These are phyloP conservation scores for Neopelma chrysocephalum DNA, from an alignment of 2,797 vertebrate species.

Conservation along the genomic window DNA sequence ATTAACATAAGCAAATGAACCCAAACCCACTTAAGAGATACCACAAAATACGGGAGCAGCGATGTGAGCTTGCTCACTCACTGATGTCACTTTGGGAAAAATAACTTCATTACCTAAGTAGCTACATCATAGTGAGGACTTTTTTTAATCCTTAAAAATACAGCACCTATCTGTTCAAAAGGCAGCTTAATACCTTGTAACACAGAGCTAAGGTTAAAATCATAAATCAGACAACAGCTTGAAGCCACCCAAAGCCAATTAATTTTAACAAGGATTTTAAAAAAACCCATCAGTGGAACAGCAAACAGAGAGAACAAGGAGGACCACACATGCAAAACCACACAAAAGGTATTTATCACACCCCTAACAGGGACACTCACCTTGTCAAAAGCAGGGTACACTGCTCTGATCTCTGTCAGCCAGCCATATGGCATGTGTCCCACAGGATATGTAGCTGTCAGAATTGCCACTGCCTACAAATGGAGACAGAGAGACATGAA, in stretches of 20 bases:
- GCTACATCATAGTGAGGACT: neutral
- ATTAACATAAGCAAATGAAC: neutral
- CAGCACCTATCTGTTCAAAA: neutral
- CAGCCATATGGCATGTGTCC: constrained; percentile 99
- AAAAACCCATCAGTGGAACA: neutral
- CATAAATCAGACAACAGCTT: neutral
- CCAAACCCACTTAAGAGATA: neutral
- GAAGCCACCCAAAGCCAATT: neutral
- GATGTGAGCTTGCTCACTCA: neutral
- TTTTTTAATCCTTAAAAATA: neutral
- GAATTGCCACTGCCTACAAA: constrained; percentile 90
- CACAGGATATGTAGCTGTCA: constrained; percentile 97
- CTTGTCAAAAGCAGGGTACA: constrained; percentile 99
- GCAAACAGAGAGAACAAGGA: neutral
- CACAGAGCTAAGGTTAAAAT: constrained; percentile 4
- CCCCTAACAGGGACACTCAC: constrained; percentile 66
- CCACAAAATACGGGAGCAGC: neutral
- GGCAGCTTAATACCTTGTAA: neutral
- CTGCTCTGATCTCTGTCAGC: constrained; percentile 94
- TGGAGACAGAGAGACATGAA: neutral
- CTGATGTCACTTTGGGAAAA: neutral
- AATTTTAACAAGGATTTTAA: neutral
- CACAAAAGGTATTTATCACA: neutral
- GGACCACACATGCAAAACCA: neutral
- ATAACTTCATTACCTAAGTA: neutral